phyloP scores from a whole-genome alignment of 2,113 vertebrate species.

The Vombatus ursinus region DNA sequence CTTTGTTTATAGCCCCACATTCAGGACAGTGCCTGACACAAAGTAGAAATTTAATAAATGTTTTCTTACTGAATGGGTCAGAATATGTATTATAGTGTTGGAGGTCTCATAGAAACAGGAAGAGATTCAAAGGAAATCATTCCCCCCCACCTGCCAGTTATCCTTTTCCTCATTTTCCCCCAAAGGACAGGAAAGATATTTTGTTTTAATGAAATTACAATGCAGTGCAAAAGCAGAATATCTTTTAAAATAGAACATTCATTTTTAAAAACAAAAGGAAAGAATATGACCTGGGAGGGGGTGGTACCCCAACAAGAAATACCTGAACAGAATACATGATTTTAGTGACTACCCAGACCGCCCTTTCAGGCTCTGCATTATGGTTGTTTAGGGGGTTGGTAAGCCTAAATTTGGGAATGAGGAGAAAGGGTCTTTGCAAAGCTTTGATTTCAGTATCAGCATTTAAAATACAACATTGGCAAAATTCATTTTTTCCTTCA shows the following conservation, averaged over 20 bases:
- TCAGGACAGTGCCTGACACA: background rate
- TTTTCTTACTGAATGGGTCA: background rate
- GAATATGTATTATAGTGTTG: background rate
- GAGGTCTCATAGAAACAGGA: background rate
- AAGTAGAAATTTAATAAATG: background rate
- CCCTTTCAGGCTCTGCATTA: background rate
- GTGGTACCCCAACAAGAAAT: background rate
- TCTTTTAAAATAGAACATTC: background rate
- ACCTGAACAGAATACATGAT: conserved; percentile 6
- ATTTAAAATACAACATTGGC: background rate
- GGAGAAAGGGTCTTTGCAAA: background rate
- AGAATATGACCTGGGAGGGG: background rate
- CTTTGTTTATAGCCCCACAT: background rate
- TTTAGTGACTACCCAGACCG: background rate
- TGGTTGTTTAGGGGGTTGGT: background rate
- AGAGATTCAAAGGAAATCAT: background rate
- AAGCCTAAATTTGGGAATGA: background rate
- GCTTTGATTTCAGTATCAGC: background rate
- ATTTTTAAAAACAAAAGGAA: conserved; percentile 11
- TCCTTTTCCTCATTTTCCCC: background rate
- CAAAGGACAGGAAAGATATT: background rate
- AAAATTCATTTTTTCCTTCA: background rate
- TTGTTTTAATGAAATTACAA: conserved; percentile 18
- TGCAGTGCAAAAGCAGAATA: background rate
- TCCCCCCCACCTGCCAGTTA: too few relatives aligned